Percentiles rank a stretch among this genome's conserved stretches.
Conservation (phyloP, 2,888 invertebrate genomes). For the Plemyria rubiginata region DNA sequence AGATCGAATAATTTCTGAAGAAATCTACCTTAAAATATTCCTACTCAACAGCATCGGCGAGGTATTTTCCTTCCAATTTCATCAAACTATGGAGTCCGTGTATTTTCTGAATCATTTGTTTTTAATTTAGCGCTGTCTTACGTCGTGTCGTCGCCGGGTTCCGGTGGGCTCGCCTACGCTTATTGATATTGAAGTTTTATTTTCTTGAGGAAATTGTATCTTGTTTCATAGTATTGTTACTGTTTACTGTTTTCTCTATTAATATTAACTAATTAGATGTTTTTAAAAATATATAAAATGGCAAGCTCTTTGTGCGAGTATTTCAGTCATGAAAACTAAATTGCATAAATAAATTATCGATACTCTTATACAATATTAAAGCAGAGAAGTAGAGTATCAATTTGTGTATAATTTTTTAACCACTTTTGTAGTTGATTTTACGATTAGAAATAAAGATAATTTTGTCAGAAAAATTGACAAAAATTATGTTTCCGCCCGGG, state of each 20-base stretch:
- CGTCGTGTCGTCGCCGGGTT: conserved; percentile 9
- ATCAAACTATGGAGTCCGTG: conserved; percentile 70
- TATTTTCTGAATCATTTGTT: conserved; percentile 65
- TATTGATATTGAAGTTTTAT: conserved; percentile 26
- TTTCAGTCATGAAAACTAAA: too few species aligned
- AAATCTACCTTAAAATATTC: conserved; percentile 29
- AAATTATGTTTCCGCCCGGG: conserved; percentile 90
- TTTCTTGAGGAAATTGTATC: conserved; percentile 16
- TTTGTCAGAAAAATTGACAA: conserved; percentile 2
- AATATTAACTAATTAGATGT: neutral
- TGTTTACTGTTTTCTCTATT: neutral
- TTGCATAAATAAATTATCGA: too few species aligned
- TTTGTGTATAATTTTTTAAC: too few species aligned
- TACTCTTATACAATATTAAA: too few species aligned
- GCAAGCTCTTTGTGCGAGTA: neutral
- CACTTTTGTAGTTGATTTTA: too few species aligned
- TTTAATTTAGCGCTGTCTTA: conserved; percentile 62
- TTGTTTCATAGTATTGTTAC: conserved; percentile 3
- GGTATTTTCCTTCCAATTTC: conserved; percentile 79
- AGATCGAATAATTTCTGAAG: neutral
- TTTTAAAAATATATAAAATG: neutral
- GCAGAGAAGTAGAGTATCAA: too few species aligned
- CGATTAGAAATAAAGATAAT: too few species aligned
- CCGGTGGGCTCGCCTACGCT: conserved; percentile 36
- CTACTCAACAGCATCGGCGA: conserved; percentile 49